Conservation (phyloP, 1,140 invertebrate species). For the Drosophila takahashii region DNA sequence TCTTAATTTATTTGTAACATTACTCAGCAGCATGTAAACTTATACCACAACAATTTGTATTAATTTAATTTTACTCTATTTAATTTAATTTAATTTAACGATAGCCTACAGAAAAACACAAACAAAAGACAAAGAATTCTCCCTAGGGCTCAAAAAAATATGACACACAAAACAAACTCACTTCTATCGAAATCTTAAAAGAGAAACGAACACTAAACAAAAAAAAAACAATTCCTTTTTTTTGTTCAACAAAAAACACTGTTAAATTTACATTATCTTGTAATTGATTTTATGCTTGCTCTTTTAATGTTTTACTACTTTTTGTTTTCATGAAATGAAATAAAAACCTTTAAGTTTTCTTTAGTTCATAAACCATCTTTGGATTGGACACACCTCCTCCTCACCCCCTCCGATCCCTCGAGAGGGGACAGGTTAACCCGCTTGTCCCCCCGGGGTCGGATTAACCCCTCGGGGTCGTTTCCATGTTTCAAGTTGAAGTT, state of each 20-base stretch:
- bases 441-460: conserved; percentile 6
- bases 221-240: conserved; percentile 61
- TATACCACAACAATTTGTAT: conserved; percentile 72
- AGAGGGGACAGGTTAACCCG: conserved; percentile 4
- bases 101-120: conserved; percentile 36
- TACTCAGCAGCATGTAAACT: conserved; percentile 57
- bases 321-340: conserved; percentile 81
- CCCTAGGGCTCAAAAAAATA: conserved; percentile 77
- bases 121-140: conserved; percentile 82
- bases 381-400: conserved; percentile 35
- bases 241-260: conserved; percentile 77
- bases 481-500: conserved; percentile 79
- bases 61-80: conserved; percentile 67
- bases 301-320: conserved; percentile 29
- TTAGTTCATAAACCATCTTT: conserved; percentile 57
- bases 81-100: conserved; percentile 46
- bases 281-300: conserved; percentile 21
- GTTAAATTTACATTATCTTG: conserved; percentile 49
- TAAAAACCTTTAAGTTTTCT: conserved; percentile 74
- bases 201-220: conserved; percentile 11
- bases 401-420: neutral
- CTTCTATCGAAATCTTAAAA: conserved; percentile 22
- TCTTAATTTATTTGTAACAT: conserved; percentile 62
- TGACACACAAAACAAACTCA: conserved; percentile 20
- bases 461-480: conserved; percentile 34